phyloP scores from a whole-genome alignment of 2,888 invertebrate genomes.

The Platycheirus rosarum region DNA sequence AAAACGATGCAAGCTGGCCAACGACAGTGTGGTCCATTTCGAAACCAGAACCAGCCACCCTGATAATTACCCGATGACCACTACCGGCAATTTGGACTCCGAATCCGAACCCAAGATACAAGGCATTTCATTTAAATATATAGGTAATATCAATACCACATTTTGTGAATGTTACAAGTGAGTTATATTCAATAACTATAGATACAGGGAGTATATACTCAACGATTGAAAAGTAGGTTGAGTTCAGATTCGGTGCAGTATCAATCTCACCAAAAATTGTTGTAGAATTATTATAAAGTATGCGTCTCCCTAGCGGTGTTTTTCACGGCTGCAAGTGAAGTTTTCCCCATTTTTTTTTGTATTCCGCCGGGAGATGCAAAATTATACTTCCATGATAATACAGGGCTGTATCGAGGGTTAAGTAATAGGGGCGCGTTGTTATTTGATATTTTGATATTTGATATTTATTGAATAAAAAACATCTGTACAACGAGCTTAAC shows the following conservation, averaged over 20 bases:
- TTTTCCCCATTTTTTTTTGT: no score
- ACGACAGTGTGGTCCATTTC: slow-evolving; percentile 1
- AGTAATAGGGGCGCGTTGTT: no score
- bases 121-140: slow-evolving; percentile 49
- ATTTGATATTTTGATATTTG: no score
- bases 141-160: slow-evolving; percentile 54
- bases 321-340: no score
- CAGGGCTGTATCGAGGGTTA: no score
- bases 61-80: slow-evolving; percentile 51
- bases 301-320: background rate
- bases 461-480: no score
- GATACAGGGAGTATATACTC: no score
- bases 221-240: background rate
- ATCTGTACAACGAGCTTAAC: no score
- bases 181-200: background rate
- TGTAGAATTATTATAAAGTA: slow-evolving; percentile 6
- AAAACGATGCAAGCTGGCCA: slow-evolving; percentile 6
- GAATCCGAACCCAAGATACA: slow-evolving; percentile 10
- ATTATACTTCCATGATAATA: no score
- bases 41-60: slow-evolving; percentile 24
- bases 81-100: slow-evolving; percentile 30
- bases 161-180: slow-evolving; percentile 51
- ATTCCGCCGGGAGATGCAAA: no score
- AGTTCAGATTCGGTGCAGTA: background rate
- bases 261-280: slow-evolving; percentile 2